Percentiles rank a stretch among this genome's conserved stretches.
Conservation (phyloP, 1,140 invertebrate species). For the Laupala kohalensis region DNA sequence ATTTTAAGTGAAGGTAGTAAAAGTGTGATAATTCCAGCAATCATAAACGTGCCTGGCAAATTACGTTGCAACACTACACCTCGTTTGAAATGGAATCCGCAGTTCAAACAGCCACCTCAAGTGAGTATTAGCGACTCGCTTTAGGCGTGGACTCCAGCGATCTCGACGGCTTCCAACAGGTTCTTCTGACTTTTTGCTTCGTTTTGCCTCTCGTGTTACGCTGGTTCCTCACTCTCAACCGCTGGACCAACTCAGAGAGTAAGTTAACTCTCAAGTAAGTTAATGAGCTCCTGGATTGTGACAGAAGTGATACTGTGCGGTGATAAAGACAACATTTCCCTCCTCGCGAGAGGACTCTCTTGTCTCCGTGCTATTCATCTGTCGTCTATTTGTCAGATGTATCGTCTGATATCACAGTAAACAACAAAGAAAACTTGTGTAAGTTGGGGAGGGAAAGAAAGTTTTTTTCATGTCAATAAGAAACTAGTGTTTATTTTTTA, state of each 20-base stretch:
- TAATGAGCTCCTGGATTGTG: not conserved
- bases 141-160: not conserved
- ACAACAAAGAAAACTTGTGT: not conserved
- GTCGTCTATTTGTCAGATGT: not conserved
- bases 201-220: not conserved
- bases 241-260: not conserved
- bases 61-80: not conserved
- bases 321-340: not conserved
- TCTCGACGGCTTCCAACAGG: not conserved
- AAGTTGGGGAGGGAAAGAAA: not conserved
- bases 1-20: no score
- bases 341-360: not conserved
- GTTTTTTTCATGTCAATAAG: not conserved
- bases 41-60: not conserved
- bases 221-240: not conserved
- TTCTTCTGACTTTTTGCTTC: not conserved
- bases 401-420: not conserved
- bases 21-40: no score
- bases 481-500: no score
- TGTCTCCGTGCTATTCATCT: not conserved
- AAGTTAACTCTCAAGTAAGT: not conserved
- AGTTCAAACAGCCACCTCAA: not conserved
- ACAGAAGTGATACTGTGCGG: not conserved
- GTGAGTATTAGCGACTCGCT: not conserved
- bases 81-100: not conserved